phyloP scores from a whole-genome alignment of 2,113 vertebrate species.

The Rhinopithecus roxellana region DNA sequence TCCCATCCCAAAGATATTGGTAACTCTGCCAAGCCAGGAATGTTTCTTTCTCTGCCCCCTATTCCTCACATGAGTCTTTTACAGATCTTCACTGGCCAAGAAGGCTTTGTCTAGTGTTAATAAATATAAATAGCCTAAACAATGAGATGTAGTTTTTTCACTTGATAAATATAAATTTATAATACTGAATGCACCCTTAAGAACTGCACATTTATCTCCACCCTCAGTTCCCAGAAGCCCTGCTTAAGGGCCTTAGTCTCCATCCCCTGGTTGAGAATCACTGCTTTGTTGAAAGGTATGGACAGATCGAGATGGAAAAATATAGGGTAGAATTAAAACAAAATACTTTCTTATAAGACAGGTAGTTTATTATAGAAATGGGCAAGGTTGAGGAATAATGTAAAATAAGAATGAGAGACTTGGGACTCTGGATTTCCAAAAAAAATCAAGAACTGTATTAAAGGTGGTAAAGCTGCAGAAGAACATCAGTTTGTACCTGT shows the following conservation, averaged over 20 bases:
- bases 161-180: constrained; percentile 26
- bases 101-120: constrained; percentile 26
- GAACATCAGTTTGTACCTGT: neutral
- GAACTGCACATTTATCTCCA: neutral
- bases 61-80: neutral
- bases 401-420: constrained; percentile 20
- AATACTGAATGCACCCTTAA: constrained; percentile 10
- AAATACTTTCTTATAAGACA: neutral
- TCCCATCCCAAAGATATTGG: neutral
- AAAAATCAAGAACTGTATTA: neutral
- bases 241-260: neutral
- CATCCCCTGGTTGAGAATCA: neutral
- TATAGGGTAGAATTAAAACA: constrained; percentile 22
- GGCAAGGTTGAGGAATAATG: neutral
- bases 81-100: neutral
- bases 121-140: constrained; percentile 17
- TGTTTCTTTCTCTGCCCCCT: neutral
- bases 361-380: neutral
- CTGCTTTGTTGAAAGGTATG: constrained; percentile 35
- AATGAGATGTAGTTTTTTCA: neutral
- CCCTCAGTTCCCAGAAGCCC: neutral
- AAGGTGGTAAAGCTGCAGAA: constrained; percentile 17
- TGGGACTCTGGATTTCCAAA: neutral
- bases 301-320: constrained; percentile 12
- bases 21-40: neutral